Percentiles rank a stretch among this genome's conserved stretches.
Conservation (phyloP, 2,797 vertebrate genomes). For the Neosilurus mollespiculum region DNA sequence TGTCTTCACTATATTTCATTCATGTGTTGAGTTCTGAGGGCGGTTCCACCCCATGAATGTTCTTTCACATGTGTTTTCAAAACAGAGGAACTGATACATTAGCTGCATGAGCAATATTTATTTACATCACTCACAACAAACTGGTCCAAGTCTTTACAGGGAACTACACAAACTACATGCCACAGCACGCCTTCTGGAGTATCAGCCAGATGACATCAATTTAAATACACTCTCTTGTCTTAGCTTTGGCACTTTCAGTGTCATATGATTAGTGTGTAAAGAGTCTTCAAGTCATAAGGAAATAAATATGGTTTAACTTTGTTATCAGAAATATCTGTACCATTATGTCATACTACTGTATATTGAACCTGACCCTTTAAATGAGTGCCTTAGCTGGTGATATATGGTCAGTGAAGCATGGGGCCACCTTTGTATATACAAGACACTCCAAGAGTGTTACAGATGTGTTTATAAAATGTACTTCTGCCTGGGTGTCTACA, state of each 20-base stretch:
- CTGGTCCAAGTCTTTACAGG: constrained; percentile 1
- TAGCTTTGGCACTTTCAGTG: constrained; percentile 20
- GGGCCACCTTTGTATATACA: constrained; percentile 18
- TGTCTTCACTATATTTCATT: constrained; percentile 9
- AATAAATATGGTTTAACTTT: constrained; percentile 35
- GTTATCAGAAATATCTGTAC: constrained; percentile 15
- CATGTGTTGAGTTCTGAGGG: background rate
- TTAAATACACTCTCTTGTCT: constrained; percentile 7
- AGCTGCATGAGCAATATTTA: constrained; percentile 9
- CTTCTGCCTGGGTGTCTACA: constrained; percentile 7
- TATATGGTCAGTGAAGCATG: constrained; percentile 33
- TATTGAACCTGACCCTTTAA: constrained; percentile 17
- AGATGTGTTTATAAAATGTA: background rate
- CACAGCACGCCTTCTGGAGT: constrained; percentile 26
- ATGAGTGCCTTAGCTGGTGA: constrained; percentile 2
- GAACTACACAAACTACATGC: constrained; percentile 26
- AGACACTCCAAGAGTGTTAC: constrained; percentile 12
- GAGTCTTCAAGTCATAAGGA: constrained; percentile 13
- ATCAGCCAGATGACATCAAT: constrained; percentile 16
- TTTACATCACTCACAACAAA: constrained; percentile 23
- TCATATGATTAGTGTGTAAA: constrained; percentile 6
- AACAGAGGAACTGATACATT: constrained; percentile 23
- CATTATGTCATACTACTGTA: constrained; percentile 15
- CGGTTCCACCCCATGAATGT: background rate
- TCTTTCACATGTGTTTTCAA: constrained; percentile 28